Percentiles rank a stretch among this genome's conserved stretches.
These are phyloP conservation scores for Paramormyrops hopkinsi DNA, from an alignment of 2,797 vertebrate genomes.

Conservation along the genomic window DNA sequence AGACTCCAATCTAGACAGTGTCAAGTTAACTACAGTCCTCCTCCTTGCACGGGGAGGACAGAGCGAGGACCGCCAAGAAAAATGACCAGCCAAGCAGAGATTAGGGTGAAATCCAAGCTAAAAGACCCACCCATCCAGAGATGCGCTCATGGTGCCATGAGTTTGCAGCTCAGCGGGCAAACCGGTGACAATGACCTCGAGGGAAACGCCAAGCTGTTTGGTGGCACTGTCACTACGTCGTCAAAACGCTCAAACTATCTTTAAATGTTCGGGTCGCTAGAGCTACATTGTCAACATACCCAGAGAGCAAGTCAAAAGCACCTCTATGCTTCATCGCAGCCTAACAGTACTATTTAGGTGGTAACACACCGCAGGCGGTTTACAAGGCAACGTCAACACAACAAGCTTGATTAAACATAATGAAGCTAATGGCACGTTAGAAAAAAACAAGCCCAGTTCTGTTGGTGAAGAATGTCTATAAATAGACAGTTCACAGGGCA, in stretches of 20 bases:
- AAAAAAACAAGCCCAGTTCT: background rate
- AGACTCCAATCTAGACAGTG: background rate
- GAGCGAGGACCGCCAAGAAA: background rate
- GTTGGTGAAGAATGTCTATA: background rate
- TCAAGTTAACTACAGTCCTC: background rate
- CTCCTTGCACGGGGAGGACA: background rate
- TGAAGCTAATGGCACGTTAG: background rate
- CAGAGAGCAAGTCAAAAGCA: background rate
- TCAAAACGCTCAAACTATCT: background rate
- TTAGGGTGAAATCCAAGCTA: background rate
- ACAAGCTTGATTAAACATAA: slow-evolving; percentile 8
- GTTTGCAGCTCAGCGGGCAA: background rate
- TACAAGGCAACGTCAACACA: background rate
- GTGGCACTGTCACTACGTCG: background rate
- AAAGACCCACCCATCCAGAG: background rate
- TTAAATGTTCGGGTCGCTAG: background rate
- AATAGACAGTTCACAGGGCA: background rate
- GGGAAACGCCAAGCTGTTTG: background rate
- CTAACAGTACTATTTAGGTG: background rate
- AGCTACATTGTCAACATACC: background rate
- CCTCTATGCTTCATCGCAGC: background rate
- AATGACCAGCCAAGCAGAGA: background rate
- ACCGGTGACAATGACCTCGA: background rate
- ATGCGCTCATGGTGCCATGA: background rate
- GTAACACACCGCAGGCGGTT: background rate